Evolutionary conservation across 1,140 invertebrate genomes (phyloP).

Genomic region (Halesus radiatus): DNA sequence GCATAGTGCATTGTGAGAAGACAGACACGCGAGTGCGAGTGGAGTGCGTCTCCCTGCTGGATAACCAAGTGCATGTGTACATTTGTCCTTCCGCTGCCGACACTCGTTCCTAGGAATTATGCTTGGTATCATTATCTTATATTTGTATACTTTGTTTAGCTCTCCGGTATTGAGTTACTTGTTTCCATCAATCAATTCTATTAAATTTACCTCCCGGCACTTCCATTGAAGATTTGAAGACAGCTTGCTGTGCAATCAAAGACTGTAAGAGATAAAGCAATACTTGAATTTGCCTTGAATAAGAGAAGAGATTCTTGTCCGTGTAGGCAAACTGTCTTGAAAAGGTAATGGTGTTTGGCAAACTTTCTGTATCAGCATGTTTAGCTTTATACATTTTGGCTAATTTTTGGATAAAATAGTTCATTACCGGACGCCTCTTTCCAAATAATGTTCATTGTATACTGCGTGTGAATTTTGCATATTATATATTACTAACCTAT

Average conservation of each 20-base stretch:
- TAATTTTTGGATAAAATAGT: conserved; percentile 17
- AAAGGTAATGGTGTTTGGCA: conserved; percentile 23
- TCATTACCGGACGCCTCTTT: not conserved
- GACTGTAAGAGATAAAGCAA: conserved; percentile 52
- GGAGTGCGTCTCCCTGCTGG: not conserved
- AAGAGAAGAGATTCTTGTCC: not conserved
- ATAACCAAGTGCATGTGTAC: not conserved
- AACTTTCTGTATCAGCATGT: conserved; percentile 32
- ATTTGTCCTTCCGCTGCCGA: conserved; percentile 40
- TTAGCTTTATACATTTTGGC: conserved; percentile 7
- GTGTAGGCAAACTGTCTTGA: conserved; percentile 15
- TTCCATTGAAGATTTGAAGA: conserved; percentile 50
- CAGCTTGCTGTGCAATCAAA: conserved; percentile 51
- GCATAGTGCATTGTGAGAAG: conserved; percentile 53
- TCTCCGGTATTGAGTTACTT: conserved; percentile 55
- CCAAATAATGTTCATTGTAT: conserved; percentile 12
- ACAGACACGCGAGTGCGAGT: not conserved
- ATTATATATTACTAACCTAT: conserved; percentile 47
- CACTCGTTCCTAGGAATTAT: conserved; percentile 48
- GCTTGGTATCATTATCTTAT: conserved; percentile 47
- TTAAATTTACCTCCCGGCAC: conserved; percentile 48
- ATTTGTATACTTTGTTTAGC: conserved; percentile 58
- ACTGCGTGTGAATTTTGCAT: conserved; percentile 49
- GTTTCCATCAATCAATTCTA: conserved; percentile 42
- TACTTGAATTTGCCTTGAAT: conserved; percentile 14